These are phyloP conservation scores for Myanophis thanlyinensis DNA, from an alignment of 2,113 vertebrate genomes.

Conservation along the genomic window DNA sequence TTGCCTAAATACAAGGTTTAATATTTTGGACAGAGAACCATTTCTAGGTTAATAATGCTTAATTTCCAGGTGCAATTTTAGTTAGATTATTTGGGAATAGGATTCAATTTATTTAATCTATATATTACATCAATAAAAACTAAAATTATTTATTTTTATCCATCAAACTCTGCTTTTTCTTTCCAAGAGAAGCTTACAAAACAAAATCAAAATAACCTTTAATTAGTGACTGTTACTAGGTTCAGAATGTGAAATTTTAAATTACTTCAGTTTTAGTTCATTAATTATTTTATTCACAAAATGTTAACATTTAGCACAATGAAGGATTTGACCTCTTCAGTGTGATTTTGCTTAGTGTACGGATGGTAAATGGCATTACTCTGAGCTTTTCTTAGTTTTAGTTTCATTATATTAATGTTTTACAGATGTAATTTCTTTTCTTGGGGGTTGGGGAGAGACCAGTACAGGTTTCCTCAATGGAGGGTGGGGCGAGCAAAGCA, in stretches of 20 bases:
- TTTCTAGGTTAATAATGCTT: neutral
- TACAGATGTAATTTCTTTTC: conserved; percentile 40
- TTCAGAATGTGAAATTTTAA: neutral
- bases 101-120: neutral
- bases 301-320: neutral
- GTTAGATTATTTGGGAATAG: neutral
- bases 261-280: neutral
- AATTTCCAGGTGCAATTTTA: neutral
- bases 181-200: neutral
- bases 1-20: neutral
- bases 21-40: neutral
- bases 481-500: neutral
- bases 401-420: neutral
- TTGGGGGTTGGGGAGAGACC: conserved; percentile 4
- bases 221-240: neutral
- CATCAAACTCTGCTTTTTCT: neutral
- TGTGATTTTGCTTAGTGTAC: neutral
- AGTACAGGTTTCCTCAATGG: neutral
- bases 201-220: neutral
- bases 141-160: neutral
- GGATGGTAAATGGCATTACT: neutral
- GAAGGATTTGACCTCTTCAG: neutral
- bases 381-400: neutral
- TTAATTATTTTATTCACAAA: neutral
- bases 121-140: neutral